Percentiles rank a stretch among this genome's conserved stretches.
Evolutionary conservation across 2,113 vertebrate species (phyloP).

Genomic region (Hipposideros armiger): DNA sequence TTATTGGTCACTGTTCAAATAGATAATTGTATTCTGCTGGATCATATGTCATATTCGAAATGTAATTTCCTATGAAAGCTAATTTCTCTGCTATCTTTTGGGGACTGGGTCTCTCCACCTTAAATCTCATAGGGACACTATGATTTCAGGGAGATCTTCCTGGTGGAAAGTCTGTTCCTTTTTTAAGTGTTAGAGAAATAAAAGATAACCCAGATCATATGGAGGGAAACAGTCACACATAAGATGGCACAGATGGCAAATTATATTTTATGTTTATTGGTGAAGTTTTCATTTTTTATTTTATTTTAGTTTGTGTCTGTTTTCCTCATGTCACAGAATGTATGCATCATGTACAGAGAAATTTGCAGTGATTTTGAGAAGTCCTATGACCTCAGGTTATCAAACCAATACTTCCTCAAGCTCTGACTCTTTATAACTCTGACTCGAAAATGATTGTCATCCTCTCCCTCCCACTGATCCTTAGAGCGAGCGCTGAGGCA

Average conservation of each 20-base stretch:
- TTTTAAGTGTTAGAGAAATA: not conserved
- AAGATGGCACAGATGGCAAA: not conserved
- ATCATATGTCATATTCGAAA: constrained; percentile 42
- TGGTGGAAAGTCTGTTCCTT: not conserved
- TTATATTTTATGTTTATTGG: not conserved
- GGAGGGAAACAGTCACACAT: not conserved
- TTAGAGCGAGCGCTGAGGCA: not conserved
- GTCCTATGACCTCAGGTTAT: not conserved
- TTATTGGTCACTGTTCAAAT: constrained; percentile 36
- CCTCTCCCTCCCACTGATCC: rapidly evolving
- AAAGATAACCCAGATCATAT: not conserved
- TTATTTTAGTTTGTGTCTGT: not conserved
- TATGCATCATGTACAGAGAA: too few species aligned
- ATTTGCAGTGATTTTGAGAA: not conserved
- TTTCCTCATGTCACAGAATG: not conserved
- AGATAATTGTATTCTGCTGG: constrained; percentile 14
- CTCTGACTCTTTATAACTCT: not conserved
- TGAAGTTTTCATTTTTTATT: too few species aligned
- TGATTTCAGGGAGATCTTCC: not conserved
- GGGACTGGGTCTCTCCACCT: not conserved
- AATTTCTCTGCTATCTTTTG: not conserved
- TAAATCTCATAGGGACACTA: too few species aligned
- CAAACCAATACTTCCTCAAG: not conserved
- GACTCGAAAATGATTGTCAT: not conserved
- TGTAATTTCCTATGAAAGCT: constrained; percentile 29